Conservation (phyloP, 2,113 vertebrate species). For the Megaleporinus macrocephalus region DNA sequence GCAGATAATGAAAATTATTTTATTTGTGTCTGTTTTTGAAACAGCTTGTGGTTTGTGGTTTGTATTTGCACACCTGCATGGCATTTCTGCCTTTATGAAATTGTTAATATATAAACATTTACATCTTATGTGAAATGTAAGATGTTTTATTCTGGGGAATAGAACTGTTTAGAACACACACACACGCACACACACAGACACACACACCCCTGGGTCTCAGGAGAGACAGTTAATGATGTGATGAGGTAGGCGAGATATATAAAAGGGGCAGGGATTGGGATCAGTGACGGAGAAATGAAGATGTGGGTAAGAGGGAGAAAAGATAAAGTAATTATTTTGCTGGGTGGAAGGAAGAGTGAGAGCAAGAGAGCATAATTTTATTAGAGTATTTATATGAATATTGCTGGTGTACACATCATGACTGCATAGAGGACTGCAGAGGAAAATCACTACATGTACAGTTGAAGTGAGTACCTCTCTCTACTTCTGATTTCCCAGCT, state of each 20-base stretch:
- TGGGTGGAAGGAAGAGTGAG: constrained; percentile 14
- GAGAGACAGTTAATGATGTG: constrained; percentile 21
- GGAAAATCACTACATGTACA: background rate
- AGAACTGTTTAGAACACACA: background rate
- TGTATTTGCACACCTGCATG: too few species aligned
- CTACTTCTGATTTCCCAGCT: background rate
- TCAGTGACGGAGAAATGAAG: background rate
- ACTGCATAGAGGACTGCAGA: background rate
- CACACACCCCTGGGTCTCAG: constrained; percentile 1
- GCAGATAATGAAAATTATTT: too few species aligned
- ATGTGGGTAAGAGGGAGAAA: constrained; percentile 42
- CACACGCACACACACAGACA: constrained; percentile 6
- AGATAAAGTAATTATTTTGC: background rate
- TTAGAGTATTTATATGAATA: constrained; percentile 5
- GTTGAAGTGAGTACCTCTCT: constrained; percentile 18
- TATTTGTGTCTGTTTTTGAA: too few species aligned
- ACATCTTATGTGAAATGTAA: too few species aligned
- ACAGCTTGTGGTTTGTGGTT: too few species aligned
- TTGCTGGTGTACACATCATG: background rate
- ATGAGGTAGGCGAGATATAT: constrained; percentile 13
- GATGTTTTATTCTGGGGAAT: too few species aligned
- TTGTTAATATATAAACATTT: too few species aligned
- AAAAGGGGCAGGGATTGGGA: constrained; percentile 24
- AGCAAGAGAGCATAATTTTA: constrained; percentile 8
- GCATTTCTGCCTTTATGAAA: too few species aligned